Evolutionary conservation across 1,140 invertebrate species (phyloP).

Genomic region (Gryllus bimaculatus): DNA sequence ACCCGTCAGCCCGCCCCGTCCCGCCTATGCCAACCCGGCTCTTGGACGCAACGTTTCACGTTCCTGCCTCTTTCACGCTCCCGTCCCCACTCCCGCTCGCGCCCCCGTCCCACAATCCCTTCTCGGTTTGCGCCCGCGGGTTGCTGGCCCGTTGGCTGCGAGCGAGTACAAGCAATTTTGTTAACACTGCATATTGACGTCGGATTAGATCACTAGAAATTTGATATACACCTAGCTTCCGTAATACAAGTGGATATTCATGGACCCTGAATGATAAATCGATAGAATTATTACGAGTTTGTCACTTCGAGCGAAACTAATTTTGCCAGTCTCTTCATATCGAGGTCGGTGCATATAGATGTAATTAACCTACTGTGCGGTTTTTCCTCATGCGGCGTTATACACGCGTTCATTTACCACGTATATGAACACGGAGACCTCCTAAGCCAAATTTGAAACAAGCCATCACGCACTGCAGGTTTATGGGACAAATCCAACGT

Average conservation of each 20-base stretch:
- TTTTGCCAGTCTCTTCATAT: not conserved
- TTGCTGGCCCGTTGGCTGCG: too few species aligned
- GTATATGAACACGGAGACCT: not conserved
- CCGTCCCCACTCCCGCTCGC: not conserved
- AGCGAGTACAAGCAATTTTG: not conserved
- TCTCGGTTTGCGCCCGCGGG: too few species aligned
- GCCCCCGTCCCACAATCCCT: too few species aligned
- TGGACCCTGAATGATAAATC: not conserved
- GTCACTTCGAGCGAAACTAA: not conserved
- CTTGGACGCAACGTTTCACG: too few species aligned
- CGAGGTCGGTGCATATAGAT: not conserved
- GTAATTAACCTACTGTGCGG: not conserved
- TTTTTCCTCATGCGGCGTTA: not conserved
- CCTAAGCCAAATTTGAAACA: not conserved
- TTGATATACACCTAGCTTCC: not conserved
- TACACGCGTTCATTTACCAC: not conserved
- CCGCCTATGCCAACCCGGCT: too few species aligned
- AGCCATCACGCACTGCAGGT: not conserved
- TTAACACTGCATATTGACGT: not conserved
- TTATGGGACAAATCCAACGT: not conserved
- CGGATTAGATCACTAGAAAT: not conserved
- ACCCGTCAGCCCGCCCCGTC: too few species aligned
- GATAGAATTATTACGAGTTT: not conserved
- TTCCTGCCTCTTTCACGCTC: not conserved
- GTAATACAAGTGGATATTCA: not conserved